Evolutionary conservation across 1,140 invertebrate genomes (phyloP).

Genomic region (Chionoecetes opilio): DNA sequence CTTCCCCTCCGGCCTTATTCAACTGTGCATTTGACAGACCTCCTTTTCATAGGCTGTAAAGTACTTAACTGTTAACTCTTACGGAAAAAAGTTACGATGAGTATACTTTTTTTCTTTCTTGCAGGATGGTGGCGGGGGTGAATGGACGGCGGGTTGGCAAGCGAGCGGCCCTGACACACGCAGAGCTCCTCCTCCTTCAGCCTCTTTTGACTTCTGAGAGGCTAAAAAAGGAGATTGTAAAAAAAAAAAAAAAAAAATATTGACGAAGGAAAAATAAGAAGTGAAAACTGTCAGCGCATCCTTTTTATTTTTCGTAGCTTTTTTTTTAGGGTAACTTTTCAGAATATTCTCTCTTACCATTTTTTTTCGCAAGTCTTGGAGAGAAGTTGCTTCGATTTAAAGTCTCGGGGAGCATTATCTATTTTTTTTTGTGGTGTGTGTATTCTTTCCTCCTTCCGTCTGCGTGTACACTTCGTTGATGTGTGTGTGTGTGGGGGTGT

Average conservation of each 20-base stretch:
- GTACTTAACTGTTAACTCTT: conserved; percentile 30
- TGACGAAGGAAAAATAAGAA: neutral
- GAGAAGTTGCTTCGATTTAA: neutral
- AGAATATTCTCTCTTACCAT: neutral
- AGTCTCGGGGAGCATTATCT: neutral
- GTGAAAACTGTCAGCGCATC: no score
- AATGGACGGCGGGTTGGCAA: neutral
- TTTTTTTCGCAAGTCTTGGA: neutral
- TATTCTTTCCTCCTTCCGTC: no score
- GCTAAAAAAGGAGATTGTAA: neutral
- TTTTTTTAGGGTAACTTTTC: neutral
- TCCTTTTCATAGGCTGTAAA: conserved; percentile 11
- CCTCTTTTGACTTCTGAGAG: neutral
- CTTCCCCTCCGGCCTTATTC: conserved; percentile 20
- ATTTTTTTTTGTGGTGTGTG: neutral
- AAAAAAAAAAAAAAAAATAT: neutral
- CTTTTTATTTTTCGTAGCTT: neutral
- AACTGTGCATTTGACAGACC: conserved; percentile 16
- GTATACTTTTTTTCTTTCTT: neutral
- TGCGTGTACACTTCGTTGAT: no score
- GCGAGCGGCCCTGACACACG: neutral
- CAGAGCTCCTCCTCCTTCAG: neutral
- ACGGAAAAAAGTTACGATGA: neutral
- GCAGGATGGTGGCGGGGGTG: no score
- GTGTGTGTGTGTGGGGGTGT: neutral